These are phyloP conservation scores for Emydocephalus ijimae DNA, from an alignment of 2,113 vertebrate genomes.

Conservation along the genomic window DNA sequence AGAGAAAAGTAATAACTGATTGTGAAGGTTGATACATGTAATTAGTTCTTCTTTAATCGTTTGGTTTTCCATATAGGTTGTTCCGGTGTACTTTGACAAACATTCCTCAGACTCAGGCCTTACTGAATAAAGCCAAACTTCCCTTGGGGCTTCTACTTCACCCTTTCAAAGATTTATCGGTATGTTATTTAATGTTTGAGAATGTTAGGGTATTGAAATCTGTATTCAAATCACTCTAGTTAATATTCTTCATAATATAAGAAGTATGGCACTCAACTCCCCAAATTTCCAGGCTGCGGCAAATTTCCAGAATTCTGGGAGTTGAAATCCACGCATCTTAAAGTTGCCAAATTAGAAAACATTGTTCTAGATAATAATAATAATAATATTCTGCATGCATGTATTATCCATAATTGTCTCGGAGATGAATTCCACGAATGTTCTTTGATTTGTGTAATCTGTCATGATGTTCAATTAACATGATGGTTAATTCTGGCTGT, in stretches of 20 bases:
- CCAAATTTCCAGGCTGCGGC: background rate
- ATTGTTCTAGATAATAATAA: background rate
- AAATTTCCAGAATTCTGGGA: background rate
- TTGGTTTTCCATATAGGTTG: constrained; percentile 76
- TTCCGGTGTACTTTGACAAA: constrained; percentile 91
- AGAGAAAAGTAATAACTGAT: constrained; percentile 26
- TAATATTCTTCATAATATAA: background rate
- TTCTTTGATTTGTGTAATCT: background rate
- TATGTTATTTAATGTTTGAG: constrained; percentile 69
- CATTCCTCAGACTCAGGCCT: constrained; percentile 95
- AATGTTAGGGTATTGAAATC: constrained; percentile 6
- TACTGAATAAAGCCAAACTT: constrained; percentile 97
- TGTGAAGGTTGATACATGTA: background rate
- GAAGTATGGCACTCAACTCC: background rate
- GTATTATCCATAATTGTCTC: background rate
- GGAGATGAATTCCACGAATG: background rate
- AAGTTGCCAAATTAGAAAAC: background rate
- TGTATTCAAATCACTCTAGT: background rate
- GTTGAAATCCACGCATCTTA: background rate
- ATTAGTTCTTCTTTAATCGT: constrained; percentile 29
- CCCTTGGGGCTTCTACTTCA: constrained; percentile 93
- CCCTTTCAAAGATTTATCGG: constrained; percentile 96
- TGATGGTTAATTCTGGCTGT: background rate
- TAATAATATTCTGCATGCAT: background rate
- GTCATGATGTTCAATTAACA: background rate